Evolutionary conservation across 2,113 vertebrate species (phyloP).

Genomic region (Entelurus aequoreus): DNA sequence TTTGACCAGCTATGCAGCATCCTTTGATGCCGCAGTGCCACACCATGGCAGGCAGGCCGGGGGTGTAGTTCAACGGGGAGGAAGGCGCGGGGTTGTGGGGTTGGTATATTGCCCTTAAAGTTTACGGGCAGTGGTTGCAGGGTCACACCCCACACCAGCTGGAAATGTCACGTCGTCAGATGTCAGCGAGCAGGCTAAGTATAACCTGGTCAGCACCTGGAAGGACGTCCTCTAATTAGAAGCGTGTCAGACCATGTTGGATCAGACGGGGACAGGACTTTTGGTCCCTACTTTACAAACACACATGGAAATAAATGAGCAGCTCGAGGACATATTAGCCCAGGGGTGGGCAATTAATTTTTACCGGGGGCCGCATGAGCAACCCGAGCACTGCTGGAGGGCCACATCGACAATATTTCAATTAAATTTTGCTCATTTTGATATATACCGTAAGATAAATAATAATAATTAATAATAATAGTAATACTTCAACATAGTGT

Average conservation of each 20-base stretch:
- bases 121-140: conserved; percentile 55
- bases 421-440: too few species aligned
- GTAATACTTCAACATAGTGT: too few species aligned
- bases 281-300: conserved; percentile 50
- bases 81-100: conserved; percentile 11
- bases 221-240: conserved; percentile 80
- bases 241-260: conserved; percentile 74
- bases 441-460: too few species aligned
- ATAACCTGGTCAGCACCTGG: conserved; percentile 76
- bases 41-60: conserved; percentile 22
- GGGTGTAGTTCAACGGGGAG: conserved; percentile 46
- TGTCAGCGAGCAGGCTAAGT: conserved; percentile 70
- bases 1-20: conserved; percentile 46
- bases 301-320: conserved; percentile 41
- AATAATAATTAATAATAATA: too few species aligned
- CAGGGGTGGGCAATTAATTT: too few species aligned
- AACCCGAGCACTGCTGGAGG: too few species aligned
- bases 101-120: conserved; percentile 58
- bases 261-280: conserved; percentile 70
- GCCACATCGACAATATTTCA: too few species aligned
- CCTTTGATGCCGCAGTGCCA: conserved; percentile 42
- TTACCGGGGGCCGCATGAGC: too few species aligned
- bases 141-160: conserved; percentile 68
- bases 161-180: conserved; percentile 75
- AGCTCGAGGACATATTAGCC: background rate